Base-by-base conservation (phyloP, 2,797 vertebrate species). In the Halcyon badia region DNA sequence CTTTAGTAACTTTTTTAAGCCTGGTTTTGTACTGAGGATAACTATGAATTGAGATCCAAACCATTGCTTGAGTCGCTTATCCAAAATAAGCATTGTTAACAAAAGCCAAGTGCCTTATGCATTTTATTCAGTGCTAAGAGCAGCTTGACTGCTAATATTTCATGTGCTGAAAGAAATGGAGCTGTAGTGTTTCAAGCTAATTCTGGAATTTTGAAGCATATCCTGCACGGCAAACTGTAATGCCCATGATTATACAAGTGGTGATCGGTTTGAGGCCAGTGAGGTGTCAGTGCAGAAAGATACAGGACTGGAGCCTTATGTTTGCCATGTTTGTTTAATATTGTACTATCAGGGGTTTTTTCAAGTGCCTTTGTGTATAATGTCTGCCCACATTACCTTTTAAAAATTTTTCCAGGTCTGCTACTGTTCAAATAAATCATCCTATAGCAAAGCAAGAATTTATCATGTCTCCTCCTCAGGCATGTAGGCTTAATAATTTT, bases 1-100 rank as follows among this genome's bases (percentile, higher is more conserved):
- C 65, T 94, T 75, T 49, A 80, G 80, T 88, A 95, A 94, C 87
- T 37, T 83, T 90, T 83, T n/a, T 24, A 86, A 95, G 79, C 65
- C 82, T 78, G 57, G 93, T 92, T 96, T 96, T 97, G 88, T 95
- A 72, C 62, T 75, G 92, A 91, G 87, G 87, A 93, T 94, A 93
- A 91, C 75, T 78, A 71, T 76, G 93, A 94, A 56, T 91, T 90
- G 75, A 93, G 86, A 93, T 94, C 89, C 91, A 94, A 96, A 94
- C 86, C 88, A 87, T 92, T 80, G 68, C 92, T 95, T 71, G 83
- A 77, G 52, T 64, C 80, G 78, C 92, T 42, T 66, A 94, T 96
- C 95, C 96, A 96, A 94, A 96, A 87, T 87, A 96, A 96, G 89
- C 92, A 87, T 79, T 96, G 83, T 87, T 96, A 93, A 95, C 90